Conservation (phyloP, 2,888 invertebrate species). For the Drosophila ustulata region DNA sequence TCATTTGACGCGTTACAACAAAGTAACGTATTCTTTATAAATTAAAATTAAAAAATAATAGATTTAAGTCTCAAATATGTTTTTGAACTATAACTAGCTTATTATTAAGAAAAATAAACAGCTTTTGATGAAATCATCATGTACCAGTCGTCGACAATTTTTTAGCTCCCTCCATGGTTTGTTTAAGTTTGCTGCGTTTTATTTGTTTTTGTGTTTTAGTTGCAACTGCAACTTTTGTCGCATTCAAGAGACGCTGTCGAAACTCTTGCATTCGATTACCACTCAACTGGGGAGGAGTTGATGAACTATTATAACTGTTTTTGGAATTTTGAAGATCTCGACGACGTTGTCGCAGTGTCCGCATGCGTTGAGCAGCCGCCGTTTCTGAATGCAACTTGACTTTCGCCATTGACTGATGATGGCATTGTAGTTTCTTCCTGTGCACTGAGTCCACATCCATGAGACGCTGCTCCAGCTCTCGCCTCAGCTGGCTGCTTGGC, state of each 20-base stretch:
- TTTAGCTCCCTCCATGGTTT: background rate
- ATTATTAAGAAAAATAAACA: background rate
- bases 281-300: background rate
- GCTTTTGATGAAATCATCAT: background rate
- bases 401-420: background rate
- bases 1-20: too few species aligned
- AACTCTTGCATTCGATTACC: conserved; percentile 10
- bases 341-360: conserved; percentile 15
- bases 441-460: background rate
- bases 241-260: conserved; percentile 16
- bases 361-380: conserved; percentile 18
- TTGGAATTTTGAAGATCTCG: background rate
- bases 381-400: background rate
- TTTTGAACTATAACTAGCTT: too few species aligned
- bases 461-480: conserved; percentile 1
- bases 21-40: too few species aligned
- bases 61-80: too few species aligned
- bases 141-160: background rate
- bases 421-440: background rate
- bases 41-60: too few species aligned
- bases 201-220: background rate
- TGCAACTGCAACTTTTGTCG: background rate
- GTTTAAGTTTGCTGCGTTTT: background rate
- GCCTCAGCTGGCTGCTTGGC: background rate
- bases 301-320: background rate